Percentiles rank a stretch among this genome's conserved stretches.
These are phyloP conservation scores for Scatophagus argus DNA, from an alignment of 2,113 vertebrate genomes.

Conservation along the genomic window DNA sequence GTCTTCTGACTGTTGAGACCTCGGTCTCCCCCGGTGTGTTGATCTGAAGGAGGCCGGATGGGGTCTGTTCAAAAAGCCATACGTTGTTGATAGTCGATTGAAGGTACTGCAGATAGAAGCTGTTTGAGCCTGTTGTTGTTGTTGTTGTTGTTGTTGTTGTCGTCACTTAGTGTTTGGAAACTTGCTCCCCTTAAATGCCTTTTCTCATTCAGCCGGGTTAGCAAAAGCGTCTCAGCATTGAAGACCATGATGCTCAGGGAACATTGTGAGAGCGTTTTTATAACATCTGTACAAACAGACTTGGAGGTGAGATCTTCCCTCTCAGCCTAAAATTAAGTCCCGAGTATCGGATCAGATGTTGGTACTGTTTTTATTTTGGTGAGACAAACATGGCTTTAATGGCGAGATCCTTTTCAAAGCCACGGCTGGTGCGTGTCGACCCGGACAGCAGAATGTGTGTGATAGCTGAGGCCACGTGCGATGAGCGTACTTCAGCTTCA, in stretches of 20 bases:
- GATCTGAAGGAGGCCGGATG: conserved; percentile 36
- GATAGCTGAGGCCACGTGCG: not conserved
- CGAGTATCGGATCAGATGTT: not conserved
- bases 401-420: conserved; percentile 47
- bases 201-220: conserved; percentile 47
- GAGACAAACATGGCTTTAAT: conserved; percentile 20
- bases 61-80: conserved; percentile 80
- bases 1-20: conserved; percentile 48
- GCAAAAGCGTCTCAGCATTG: conserved; percentile 40
- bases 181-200: conserved; percentile 58
- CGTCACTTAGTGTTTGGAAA: conserved; percentile 34
- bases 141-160: too few species aligned
- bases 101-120: conserved; percentile 55
- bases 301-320: not conserved
- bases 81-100: conserved; percentile 54
- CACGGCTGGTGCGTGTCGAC: conserved; percentile 22
- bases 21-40: not conserved
- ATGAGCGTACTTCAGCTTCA: conserved; percentile 10
- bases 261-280: not conserved
- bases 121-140: conserved; percentile 30
- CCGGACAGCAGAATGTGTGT: conserved; percentile 69
- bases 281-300: not conserved
- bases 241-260: not conserved
- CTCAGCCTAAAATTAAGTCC: conserved; percentile 17
- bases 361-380: not conserved